These are phyloP conservation scores for Propithecus perrieri DNA, from an alignment of 2,797 vertebrate species.

Conservation along the genomic window DNA sequence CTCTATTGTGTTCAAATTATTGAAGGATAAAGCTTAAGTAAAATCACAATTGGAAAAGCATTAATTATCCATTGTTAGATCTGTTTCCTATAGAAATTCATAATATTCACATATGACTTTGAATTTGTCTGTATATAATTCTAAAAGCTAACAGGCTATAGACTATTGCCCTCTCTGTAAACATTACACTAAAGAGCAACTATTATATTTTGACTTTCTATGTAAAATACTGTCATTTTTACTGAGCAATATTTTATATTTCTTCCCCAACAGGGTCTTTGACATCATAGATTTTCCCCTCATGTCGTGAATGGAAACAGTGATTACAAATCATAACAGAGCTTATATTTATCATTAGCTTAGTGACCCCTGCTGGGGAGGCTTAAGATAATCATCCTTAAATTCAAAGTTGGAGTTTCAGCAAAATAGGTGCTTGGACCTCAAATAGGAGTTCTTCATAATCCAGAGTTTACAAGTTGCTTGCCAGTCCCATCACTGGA, in stretches of 20 bases:
- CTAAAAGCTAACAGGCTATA: not conserved
- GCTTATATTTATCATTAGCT: conserved; percentile 71
- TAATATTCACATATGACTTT: not conserved
- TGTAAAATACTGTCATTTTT: not conserved
- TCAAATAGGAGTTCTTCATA: not conserved
- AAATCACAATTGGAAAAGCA: not conserved
- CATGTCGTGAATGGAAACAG: not conserved
- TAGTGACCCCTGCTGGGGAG: conserved; percentile 81
- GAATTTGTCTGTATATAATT: not conserved
- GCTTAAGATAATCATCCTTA: conserved; percentile 47
- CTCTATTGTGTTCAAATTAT: not conserved
- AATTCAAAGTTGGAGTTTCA: not conserved
- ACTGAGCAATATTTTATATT: not conserved
- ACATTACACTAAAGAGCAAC: not conserved
- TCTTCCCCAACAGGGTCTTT: not conserved
- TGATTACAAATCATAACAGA: not conserved
- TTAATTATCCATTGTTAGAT: not conserved
- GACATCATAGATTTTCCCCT: not conserved
- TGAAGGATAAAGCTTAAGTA: not conserved
- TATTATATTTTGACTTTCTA: not conserved
- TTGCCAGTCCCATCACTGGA: not conserved
- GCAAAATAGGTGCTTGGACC: not conserved
- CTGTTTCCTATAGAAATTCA: not conserved
- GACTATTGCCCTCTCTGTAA: not conserved
- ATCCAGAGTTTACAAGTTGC: not conserved